phyloP scores from a whole-genome alignment of 2,113 vertebrate species.

The Solenodon paradoxus region DNA sequence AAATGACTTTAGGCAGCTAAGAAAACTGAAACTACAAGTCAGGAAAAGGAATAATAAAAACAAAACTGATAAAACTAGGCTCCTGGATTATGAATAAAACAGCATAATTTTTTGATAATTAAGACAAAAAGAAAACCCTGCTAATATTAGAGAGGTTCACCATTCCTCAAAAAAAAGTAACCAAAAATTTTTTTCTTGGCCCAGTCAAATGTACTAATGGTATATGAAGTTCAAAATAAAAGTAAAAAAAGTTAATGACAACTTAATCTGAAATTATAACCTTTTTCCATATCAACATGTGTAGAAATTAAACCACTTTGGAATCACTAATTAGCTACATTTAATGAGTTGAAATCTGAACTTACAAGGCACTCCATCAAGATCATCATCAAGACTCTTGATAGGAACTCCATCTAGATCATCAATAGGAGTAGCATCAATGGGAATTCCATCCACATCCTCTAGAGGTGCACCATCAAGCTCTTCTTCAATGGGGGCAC shows the following conservation, averaged over 20 bases:
- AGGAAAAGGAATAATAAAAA: slow-evolving; percentile 3
- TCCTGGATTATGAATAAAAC: background rate
- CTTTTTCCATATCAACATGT: background rate
- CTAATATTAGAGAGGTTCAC: background rate
- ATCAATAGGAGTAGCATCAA: slow-evolving; percentile 91
- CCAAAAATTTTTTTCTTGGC: background rate
- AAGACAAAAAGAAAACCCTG: slow-evolving; percentile 37
- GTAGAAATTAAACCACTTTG: background rate
- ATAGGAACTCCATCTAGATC: slow-evolving; percentile 97
- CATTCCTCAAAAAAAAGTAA: background rate
- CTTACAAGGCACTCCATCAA: slow-evolving; percentile 97
- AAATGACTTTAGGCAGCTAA: background rate
- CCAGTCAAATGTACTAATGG: background rate
- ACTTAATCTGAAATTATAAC: background rate
- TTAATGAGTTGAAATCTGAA: slow-evolving; percentile 42
- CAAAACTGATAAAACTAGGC: background rate
- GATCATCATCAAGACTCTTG: slow-evolving; percentile 94
- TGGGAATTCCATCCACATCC: slow-evolving; percentile 96
- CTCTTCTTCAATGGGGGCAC: slow-evolving; percentile 96
- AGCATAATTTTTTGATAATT: background rate
- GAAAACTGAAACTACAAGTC: background rate
- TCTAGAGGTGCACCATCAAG: slow-evolving; percentile 92
- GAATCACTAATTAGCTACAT: background rate
- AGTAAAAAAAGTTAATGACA: background rate
- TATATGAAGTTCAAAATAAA: background rate